Evolutionary conservation across 1,140 invertebrate species (phyloP), one percentile per base, ranked within the genome.

Genomic region (Drosophila orena): DNA sequence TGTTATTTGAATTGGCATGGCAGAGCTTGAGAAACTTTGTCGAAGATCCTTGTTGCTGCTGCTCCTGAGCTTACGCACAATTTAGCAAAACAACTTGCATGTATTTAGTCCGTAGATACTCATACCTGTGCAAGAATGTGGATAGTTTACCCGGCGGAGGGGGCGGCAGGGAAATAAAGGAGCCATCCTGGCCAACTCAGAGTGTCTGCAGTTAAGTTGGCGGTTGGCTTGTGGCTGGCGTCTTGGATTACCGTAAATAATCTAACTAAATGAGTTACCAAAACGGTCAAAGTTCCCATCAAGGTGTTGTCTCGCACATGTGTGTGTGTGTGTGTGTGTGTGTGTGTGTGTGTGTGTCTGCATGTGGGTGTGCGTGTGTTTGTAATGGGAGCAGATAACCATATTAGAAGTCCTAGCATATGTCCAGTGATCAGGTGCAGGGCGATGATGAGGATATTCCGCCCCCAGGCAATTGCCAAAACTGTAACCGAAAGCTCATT

Each of bases 201-300:
- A 66, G 59, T 83, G 70, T 76, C 60, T 65, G 49, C 61, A 81
- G 79, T 78, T 81, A 69, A 81, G 74, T 81, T 81, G 69, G 61
- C 74, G 76, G 80, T 69, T 85, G 81, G 81, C 81, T 85, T 81
- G 79, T 76, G 71, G 75, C 71, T 77, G 65, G 72, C 76, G 71
- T 86, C 84, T 86, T 86, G 83, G 83, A 86, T 86, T 86, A 86
- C 83, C 83, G 83, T 86, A 88, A 86, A 86, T 86, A 86, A 86
- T 86, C 83, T 88, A 76, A 79, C 83, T 88, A 86, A 86, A 86
- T 86, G 83, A 86, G 83, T 88, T 86, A 86, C 70, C 83, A 88
- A 86, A 71, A 86, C 83, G 83, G 83, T 86, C 83, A 88, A 86
- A 86, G 83, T 88, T 88, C 83, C 88, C 53, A 60, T 68, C 66